phyloP scores from a whole-genome alignment of 2,113 vertebrate species.

The Halcyon senegalensis region DNA sequence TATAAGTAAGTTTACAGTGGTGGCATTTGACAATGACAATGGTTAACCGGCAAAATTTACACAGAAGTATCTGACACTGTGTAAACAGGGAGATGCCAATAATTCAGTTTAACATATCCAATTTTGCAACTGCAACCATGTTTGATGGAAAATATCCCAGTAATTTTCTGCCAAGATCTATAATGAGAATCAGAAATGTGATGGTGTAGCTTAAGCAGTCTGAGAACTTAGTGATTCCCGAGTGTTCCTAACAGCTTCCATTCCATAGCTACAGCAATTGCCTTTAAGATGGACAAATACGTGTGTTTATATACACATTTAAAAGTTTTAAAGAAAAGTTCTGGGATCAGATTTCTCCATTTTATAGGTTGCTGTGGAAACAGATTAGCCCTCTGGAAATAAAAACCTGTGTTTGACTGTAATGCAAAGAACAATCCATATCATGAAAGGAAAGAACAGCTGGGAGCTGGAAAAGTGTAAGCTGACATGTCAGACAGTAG shows the following conservation, averaged over 20 bases:
- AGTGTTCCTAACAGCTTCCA: neutral
- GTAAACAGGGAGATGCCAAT: neutral
- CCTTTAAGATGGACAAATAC: slow-evolving; percentile 31
- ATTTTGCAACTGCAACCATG: neutral
- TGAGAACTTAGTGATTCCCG: slow-evolving; percentile 16
- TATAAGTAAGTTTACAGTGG: neutral
- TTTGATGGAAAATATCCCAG: slow-evolving; percentile 1
- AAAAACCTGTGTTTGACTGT: slow-evolving; percentile 59
- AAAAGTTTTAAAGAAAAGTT: slow-evolving; percentile 63
- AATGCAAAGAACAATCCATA: slow-evolving; percentile 73
- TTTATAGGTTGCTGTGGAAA: slow-evolving; percentile 77
- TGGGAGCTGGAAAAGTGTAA: slow-evolving; percentile 70
- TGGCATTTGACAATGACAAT: neutral
- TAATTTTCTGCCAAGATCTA: slow-evolving; percentile 22
- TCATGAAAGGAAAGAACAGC: slow-evolving; percentile 78
- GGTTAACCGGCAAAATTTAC: neutral
- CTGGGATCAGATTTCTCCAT: slow-evolving; percentile 74
- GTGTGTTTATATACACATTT: slow-evolving; percentile 26
- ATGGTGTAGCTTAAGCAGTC: neutral
- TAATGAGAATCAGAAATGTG: slow-evolving; percentile 29
- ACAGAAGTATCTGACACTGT: neutral
- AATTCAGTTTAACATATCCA: neutral
- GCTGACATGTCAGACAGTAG: slow-evolving; percentile 82
- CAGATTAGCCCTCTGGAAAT: slow-evolving; percentile 71
- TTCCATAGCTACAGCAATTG: neutral